phyloP scores from a whole-genome alignment of 1,140 invertebrate genomes.

The Drosophila trapezifrons region DNA sequence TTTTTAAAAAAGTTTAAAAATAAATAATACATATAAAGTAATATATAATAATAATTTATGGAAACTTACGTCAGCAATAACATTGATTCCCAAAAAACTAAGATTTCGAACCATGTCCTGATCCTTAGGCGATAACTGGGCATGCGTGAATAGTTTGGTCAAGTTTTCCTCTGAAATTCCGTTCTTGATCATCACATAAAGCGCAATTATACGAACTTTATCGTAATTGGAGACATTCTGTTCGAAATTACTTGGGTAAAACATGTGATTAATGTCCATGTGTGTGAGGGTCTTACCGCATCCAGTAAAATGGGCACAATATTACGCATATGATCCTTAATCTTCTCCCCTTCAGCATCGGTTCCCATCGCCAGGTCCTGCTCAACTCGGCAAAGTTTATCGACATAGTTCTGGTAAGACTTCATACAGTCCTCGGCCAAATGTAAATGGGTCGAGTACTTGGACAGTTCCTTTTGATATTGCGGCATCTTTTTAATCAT shows the following conservation, averaged over 20 bases:
- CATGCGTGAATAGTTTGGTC: constrained; percentile 98
- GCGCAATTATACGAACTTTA: constrained; percentile 98
- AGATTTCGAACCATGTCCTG: constrained; percentile 98
- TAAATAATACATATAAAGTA: too few relatives aligned
- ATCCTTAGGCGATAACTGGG: constrained; percentile 95
- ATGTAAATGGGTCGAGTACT: constrained; percentile 99
- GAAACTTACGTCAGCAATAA: constrained; percentile 89
- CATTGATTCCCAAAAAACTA: constrained; percentile 97
- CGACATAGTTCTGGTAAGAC: constrained; percentile 94
- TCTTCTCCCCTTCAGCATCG: constrained; percentile 99
- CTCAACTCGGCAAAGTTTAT: constrained; percentile 99
- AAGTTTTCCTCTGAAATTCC: constrained; percentile 99
- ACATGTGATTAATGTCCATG: background rate
- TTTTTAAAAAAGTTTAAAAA: background rate
- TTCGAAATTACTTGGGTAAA: background rate
- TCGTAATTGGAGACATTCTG: constrained; percentile 94
- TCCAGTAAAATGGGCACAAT: constrained; percentile 99
- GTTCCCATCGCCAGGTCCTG: constrained; percentile 99
- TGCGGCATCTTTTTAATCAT: constrained; percentile 99
- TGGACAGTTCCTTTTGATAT: constrained; percentile 99
- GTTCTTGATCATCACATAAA: constrained; percentile 99
- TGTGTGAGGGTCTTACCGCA: constrained; percentile 27
- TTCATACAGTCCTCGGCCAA: constrained; percentile 99
- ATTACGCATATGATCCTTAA: constrained; percentile 99
- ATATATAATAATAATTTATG: too few relatives aligned